These are phyloP conservation scores for Lasioglossum figueresi DNA, from an alignment of 2,888 invertebrate species.

Conservation along the genomic window DNA sequence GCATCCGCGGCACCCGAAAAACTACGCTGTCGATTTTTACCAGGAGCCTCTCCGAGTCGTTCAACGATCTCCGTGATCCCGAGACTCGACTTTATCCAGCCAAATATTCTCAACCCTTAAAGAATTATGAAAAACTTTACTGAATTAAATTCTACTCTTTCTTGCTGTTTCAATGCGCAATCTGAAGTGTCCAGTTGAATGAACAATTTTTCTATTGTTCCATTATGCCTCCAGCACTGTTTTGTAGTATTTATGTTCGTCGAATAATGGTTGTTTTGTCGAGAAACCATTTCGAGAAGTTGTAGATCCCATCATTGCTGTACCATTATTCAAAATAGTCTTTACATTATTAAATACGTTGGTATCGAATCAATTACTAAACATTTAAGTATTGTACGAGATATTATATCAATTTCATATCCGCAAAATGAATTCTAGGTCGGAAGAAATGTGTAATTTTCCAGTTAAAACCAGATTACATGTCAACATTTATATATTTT, in stretches of 20 bases:
- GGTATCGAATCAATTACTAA: too few species aligned
- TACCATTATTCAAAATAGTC: too few species aligned
- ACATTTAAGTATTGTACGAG: too few species aligned
- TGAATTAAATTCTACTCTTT: not conserved
- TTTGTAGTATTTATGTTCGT: not conserved
- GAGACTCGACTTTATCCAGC: not conserved
- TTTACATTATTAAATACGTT: too few species aligned
- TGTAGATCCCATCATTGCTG: not conserved
- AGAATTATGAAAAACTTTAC: not conserved
- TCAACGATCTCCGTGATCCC: not conserved
- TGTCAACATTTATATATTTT: too few species aligned
- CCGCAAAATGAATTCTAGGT: too few species aligned
- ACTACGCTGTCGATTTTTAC: conserved; percentile 21
- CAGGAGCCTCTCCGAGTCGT: not conserved
- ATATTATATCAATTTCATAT: too few species aligned
- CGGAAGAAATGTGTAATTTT: too few species aligned
- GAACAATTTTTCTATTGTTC: not conserved
- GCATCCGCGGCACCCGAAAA: conserved; percentile 3
- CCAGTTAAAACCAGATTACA: too few species aligned
- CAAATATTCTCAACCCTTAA: not conserved
- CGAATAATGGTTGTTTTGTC: not conserved
- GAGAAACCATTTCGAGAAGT: not conserved
- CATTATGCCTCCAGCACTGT: not conserved
- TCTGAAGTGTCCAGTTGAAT: not conserved
- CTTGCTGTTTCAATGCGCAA: not conserved